Percentiles rank a stretch among this genome's conserved stretches.
phyloP scores from a whole-genome alignment of 2,888 invertebrate genomes.

The Venustoraphidia nigricollis region DNA sequence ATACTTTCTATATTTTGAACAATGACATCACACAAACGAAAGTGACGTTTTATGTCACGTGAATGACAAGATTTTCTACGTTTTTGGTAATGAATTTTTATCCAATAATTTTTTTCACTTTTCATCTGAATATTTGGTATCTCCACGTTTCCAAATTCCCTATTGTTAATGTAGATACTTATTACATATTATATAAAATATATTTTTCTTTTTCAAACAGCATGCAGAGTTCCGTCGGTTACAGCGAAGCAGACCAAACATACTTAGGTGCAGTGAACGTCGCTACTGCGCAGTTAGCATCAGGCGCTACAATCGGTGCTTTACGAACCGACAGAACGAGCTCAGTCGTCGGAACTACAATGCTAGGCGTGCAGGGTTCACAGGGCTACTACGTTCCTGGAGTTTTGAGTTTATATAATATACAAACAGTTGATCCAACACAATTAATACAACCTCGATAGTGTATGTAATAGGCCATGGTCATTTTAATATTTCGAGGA shows the following conservation, averaged over 20 bases:
- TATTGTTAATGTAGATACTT: too few relatives aligned
- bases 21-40: too few relatives aligned
- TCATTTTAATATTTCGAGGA: too few relatives aligned
- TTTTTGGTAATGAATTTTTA: too few relatives aligned
- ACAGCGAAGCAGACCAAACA: conserved; percentile 4
- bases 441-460: conserved; percentile 2
- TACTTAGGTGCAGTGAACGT: conserved; percentile 1
- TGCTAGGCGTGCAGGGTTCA: conserved; percentile 4
- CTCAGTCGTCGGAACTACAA: conserved; percentile 3
- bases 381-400: conserved; percentile 8
- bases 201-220: background rate
- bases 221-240: background rate
- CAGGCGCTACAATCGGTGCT: background rate
- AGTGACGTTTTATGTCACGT: too few relatives aligned
- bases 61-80: too few relatives aligned
- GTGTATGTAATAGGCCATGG: too few relatives aligned
- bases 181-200: too few relatives aligned
- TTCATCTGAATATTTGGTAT: too few relatives aligned
- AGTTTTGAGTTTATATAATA: conserved; percentile 6
- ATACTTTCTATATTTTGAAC: too few relatives aligned
- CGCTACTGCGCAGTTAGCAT: background rate
- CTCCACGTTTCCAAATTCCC: too few relatives aligned
- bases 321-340: background rate
- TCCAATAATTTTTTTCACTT: too few relatives aligned
- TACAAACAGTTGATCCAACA: conserved; percentile 3